These are phyloP conservation scores for Agapornis roseicollis DNA, from an alignment of 2,113 vertebrate genomes.

Conservation along the genomic window DNA sequence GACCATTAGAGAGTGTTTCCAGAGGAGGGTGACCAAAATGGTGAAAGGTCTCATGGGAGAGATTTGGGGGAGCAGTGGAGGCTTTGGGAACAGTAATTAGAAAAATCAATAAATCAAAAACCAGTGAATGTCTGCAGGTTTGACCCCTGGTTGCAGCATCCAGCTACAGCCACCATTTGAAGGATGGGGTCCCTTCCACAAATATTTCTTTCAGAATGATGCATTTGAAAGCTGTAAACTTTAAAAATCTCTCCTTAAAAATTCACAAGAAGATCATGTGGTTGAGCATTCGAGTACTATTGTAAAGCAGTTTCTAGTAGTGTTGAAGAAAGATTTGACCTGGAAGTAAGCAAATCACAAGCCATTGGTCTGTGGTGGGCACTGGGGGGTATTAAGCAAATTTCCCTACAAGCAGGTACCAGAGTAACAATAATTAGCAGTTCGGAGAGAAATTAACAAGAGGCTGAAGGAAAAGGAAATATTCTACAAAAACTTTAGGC, in stretches of 20 bases:
- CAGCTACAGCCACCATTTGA: not conserved
- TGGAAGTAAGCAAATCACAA: not conserved
- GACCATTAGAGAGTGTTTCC: not conserved
- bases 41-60: not conserved
- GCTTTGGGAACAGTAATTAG: not conserved
- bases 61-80: not conserved
- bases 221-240: not conserved
- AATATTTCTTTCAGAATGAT: not conserved
- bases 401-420: not conserved
- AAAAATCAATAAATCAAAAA: not conserved
- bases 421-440: not conserved
- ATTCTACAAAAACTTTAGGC: not conserved
- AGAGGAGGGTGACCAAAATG: not conserved
- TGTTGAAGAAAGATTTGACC: not conserved
- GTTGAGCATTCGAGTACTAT: not conserved
- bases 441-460: not conserved
- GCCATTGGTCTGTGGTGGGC: not conserved
- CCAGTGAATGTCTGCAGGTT: not conserved
- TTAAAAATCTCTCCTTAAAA: not conserved
- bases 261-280: not conserved
- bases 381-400: not conserved
- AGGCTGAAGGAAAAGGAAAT: not conserved
- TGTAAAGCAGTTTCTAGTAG: not conserved
- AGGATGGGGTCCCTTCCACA: not conserved
- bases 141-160: not conserved